Evolutionary conservation across 1,140 invertebrate species (phyloP), one percentile per base, ranked within the genome.

Genomic region (Polypedilum vanderplanki): DNA sequence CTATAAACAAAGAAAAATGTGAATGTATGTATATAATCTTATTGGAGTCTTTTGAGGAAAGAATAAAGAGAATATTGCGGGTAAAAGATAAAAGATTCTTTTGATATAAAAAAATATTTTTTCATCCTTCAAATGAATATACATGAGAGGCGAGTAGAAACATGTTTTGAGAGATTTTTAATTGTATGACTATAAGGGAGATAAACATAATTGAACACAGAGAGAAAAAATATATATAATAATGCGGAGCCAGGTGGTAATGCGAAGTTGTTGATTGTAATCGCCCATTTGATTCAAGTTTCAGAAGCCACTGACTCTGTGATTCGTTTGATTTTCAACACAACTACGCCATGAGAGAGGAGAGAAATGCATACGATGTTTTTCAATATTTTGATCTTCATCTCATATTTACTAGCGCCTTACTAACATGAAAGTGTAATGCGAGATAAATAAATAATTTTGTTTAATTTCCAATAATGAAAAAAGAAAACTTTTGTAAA

Each of bases 371-470:
- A 33, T 33, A 33, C 24, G 24, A 57, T 57, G 46, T 57, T 12
- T 57, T 57, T 57, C 46, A 57, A 57, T 57, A 57, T 57, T 57
- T 57, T 57, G 46, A 57, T 57, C n/a, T 57, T n/a, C n/a, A 57
- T 57, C 46, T 57, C 46, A 57, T n/a, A 57, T n/a, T 12, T 3
- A 57, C 46, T n/a, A 46, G 41, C 41, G 15, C 41, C 8, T n/a
- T 4, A 15, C 9, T 15, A 46, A 46, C n/a, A 57, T 57, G 46
- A 12, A 5, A 57, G 46, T 57, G 8, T 46, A 57, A 1, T n/a
- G 24, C 46, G 46, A 57, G 46, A 57, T 57, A 57, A 57, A 57
- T 57, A 57, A 57, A 57, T 57, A 57, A 57, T n/a, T 57, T 57
- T n/a, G n/a, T 33, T 33, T 33, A 33, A 33, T 33, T 33, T 33